These are phyloP conservation scores for Pangasianodon hypophthalmus DNA, from an alignment of 2,113 vertebrate genomes.

Conservation along the genomic window DNA sequence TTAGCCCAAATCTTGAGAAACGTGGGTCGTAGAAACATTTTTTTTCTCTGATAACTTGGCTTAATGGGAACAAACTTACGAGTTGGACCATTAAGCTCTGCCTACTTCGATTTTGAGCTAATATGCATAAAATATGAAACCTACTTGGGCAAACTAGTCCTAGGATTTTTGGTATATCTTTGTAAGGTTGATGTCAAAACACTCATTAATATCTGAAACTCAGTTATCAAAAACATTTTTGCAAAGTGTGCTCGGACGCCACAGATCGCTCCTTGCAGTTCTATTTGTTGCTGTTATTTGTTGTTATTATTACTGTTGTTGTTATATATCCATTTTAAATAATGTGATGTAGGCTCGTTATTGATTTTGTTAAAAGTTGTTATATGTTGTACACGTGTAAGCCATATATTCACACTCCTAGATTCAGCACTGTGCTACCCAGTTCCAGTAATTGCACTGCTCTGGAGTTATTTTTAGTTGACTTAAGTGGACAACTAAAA, in stretches of 20 bases:
- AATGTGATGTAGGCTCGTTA: neutral
- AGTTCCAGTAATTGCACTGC: conserved; percentile 61
- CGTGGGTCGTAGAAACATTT: neutral
- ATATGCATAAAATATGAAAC: neutral
- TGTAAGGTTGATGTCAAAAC: neutral
- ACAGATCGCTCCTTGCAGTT: neutral
- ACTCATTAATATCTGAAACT: neutral
- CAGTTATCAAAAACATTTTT: neutral
- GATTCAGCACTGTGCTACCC: conserved; percentile 43
- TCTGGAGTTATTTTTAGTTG: conserved; percentile 58
- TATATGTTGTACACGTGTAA: conserved; percentile 11
- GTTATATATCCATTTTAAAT: neutral
- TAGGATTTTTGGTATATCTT: neutral
- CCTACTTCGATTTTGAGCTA: neutral
- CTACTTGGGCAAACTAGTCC: neutral
- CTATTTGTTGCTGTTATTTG: neutral
- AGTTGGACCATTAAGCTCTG: neutral
- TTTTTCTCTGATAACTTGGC: neutral
- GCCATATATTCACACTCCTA: conserved; percentile 34
- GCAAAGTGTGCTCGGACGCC: neutral
- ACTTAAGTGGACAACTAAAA: conserved; percentile 48
- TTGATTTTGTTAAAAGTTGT: conserved; percentile 9
- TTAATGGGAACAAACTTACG: neutral
- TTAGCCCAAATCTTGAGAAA: neutral
- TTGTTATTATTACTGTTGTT: neutral